Evolutionary conservation across 2,113 vertebrate species (phyloP).

Genomic region (Rhinoptilus africanus): DNA sequence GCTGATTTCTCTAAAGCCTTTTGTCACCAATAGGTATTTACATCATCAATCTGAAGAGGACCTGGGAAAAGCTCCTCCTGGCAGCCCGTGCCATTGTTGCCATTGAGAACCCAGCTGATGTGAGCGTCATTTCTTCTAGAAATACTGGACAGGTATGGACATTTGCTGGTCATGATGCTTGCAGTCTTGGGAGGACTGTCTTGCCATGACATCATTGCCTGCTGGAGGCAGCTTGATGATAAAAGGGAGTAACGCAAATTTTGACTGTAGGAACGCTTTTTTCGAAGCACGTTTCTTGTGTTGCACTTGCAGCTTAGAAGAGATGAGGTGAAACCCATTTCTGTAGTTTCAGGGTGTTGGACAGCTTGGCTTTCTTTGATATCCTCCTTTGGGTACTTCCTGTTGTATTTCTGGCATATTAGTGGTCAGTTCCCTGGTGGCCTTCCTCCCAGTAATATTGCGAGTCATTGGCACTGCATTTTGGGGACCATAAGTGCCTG

Average conservation of each 20-base stretch:
- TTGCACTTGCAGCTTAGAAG: not conserved
- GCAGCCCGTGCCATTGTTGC: slow-evolving; percentile 97
- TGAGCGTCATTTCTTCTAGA: slow-evolving; percentile 97
- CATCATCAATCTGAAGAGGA: slow-evolving; percentile 96
- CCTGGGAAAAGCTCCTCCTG: slow-evolving; percentile 96
- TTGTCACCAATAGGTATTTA: slow-evolving; percentile 83
- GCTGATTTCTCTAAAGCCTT: not conserved
- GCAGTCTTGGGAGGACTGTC: not conserved
- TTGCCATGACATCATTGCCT: not conserved
- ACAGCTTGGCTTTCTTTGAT: not conserved
- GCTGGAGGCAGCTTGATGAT: not conserved
- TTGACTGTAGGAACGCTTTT: not conserved
- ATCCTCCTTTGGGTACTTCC: not conserved
- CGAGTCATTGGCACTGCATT: not conserved
- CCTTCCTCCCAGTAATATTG: rapidly evolving
- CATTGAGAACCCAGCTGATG: slow-evolving; percentile 97
- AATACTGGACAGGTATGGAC: slow-evolving; percentile 94
- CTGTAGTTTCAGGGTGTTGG: rapidly evolving
- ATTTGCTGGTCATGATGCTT: not conserved
- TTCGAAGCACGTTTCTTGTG: rapidly evolving
- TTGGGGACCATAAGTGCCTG: no score
- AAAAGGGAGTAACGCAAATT: rapidly evolving
- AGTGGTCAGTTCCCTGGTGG: not conserved
- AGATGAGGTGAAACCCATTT: not conserved
- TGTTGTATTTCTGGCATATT: not conserved